Percentiles rank a stretch among this genome's conserved stretches.
These are phyloP conservation scores for Nezara viridula DNA, from an alignment of 2,888 invertebrate genomes.

Conservation along the genomic window DNA sequence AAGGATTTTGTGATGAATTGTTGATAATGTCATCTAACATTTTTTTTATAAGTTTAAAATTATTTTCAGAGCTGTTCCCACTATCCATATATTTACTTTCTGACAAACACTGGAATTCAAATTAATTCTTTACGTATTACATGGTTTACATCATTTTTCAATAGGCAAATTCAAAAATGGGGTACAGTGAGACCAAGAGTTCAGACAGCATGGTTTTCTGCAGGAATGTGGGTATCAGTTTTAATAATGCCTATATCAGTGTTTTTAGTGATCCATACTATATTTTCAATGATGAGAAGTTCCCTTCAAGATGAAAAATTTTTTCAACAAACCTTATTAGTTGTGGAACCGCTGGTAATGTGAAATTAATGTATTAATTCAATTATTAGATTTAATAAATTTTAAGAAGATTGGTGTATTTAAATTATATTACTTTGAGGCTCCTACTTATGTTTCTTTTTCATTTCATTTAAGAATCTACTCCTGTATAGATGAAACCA, in stretches of 20 bases:
- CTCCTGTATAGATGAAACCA: neutral
- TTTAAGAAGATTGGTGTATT: neutral
- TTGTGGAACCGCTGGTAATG: constrained; percentile 70
- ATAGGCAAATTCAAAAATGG: constrained; percentile 82
- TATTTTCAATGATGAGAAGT: constrained; percentile 67
- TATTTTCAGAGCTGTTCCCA: constrained; percentile 83
- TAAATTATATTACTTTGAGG: neutral
- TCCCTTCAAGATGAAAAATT: constrained; percentile 63
- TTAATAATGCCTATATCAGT: constrained; percentile 78
- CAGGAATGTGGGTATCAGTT: constrained; percentile 76
- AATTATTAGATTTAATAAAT: neutral
- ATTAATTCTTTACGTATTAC: constrained; percentile 80
- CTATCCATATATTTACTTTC: constrained; percentile 83
- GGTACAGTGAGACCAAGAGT: constrained; percentile 76
- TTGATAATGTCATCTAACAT: neutral
- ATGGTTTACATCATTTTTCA: constrained; percentile 86
- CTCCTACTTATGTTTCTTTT: neutral
- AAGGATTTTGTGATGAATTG: constrained; percentile 65
- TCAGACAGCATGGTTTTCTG: constrained; percentile 80
- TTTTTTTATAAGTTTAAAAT: neutral
- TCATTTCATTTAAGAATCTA: neutral
- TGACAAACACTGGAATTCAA: constrained; percentile 82
- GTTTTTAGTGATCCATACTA: constrained; percentile 69
- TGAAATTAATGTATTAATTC: neutral
- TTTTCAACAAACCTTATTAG: constrained; percentile 62